These are phyloP conservation scores for Polypedilum pembai DNA, from an alignment of 1,140 invertebrate species.

Conservation along the genomic window DNA sequence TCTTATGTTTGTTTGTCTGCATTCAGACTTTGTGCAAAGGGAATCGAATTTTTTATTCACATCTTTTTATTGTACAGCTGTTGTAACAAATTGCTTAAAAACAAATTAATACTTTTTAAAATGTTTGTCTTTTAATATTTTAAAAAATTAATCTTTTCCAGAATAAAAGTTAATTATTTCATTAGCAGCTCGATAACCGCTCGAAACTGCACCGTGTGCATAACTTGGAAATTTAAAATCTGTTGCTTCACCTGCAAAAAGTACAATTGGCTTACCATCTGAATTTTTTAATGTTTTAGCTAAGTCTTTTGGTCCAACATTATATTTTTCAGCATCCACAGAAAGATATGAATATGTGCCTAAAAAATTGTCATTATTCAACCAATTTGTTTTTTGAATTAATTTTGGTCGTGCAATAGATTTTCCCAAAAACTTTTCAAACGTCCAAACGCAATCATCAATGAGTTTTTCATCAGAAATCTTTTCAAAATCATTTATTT, in stretches of 20 bases:
- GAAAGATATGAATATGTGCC: background rate
- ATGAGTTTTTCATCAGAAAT: background rate
- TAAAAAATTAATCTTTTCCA: no score
- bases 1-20: background rate
- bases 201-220: constrained; percentile 58
- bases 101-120: no score
- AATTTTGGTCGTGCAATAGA: background rate
- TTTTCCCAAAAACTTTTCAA: background rate
- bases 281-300: constrained; percentile 40
- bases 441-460: background rate
- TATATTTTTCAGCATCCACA: background rate
- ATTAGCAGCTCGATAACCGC: constrained; percentile 38
- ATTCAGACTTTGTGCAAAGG: background rate
- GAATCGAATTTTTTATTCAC: constrained; percentile 7
- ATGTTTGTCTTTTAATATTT: no score
- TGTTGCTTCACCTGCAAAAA: constrained; percentile 68
- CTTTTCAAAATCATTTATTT: background rate
- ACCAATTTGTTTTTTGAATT: background rate
- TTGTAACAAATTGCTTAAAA: no score
- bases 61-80: no score
- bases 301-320: constrained; percentile 33
- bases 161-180: constrained; percentile 30
- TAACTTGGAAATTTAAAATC: constrained; percentile 62
- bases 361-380: background rate
- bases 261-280: constrained; percentile 45